These are phyloP conservation scores for Pheucticus melanocephalus DNA, from an alignment of 2,113 vertebrate species.

Conservation along the genomic window DNA sequence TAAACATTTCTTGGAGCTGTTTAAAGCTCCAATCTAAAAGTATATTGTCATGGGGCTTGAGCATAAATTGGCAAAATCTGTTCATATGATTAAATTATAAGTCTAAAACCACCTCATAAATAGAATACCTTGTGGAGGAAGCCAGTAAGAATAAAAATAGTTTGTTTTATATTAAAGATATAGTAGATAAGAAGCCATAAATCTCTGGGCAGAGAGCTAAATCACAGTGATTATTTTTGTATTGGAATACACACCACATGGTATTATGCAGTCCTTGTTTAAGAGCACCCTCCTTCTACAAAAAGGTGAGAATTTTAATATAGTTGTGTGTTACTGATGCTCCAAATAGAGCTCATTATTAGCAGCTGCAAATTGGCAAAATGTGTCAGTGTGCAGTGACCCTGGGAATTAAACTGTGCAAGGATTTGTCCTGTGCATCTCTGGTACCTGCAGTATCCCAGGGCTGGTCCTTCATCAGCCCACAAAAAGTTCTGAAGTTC, in stretches of 20 bases:
- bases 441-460: background rate
- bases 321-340: background rate
- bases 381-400: background rate
- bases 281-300: background rate
- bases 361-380: background rate
- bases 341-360: background rate
- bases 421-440: background rate
- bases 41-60: background rate
- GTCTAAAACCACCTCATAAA: background rate
- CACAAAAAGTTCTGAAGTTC: background rate
- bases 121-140: background rate
- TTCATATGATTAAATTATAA: background rate
- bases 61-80: background rate
- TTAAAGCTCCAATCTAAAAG: slow-evolving; percentile 3
- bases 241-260: background rate
- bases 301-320: background rate
- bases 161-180: background rate
- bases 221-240: background rate
- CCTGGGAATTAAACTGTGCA: background rate
- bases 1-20: background rate
- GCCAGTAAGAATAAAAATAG: background rate
- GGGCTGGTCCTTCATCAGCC: background rate
- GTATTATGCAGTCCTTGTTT: background rate
- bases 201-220: background rate
- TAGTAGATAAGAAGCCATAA: background rate